Conservation (phyloP, 1,140 invertebrate species). For the Drosophila busckii region DNA sequence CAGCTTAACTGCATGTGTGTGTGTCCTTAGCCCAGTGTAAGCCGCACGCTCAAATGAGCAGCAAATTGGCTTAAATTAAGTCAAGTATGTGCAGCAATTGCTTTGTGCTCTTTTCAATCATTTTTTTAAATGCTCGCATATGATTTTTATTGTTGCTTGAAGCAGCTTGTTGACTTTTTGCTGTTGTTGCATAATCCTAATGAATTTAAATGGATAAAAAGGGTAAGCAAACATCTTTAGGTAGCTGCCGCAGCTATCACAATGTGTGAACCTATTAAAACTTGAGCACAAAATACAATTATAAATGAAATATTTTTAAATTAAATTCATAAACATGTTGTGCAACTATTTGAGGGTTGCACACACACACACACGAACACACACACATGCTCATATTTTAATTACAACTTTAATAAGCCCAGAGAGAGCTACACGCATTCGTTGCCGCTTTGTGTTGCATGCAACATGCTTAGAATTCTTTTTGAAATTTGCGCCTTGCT, state of each 20-base stretch:
- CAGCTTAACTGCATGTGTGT: constrained; percentile 47
- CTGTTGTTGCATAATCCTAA: constrained; percentile 72
- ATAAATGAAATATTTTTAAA: constrained; percentile 53
- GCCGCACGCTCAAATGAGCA: constrained; percentile 52
- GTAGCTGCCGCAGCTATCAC: constrained; percentile 13
- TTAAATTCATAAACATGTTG: constrained; percentile 58
- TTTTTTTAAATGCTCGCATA: constrained; percentile 56
- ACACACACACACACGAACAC: constrained; percentile 3
- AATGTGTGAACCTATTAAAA: constrained; percentile 70
- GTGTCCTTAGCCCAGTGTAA: constrained; percentile 32
- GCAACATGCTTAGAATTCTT: constrained; percentile 40
- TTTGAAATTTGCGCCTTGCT: constrained; percentile 12
- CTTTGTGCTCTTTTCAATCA: constrained; percentile 13
- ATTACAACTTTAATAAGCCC: constrained; percentile 76
- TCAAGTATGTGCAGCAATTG: constrained; percentile 58
- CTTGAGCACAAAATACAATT: constrained; percentile 57
- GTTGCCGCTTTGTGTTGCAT: not conserved
- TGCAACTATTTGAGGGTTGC: constrained; percentile 17
- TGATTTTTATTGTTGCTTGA: constrained; percentile 44
- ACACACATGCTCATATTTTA: constrained; percentile 56
- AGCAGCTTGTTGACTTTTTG: constrained; percentile 67
- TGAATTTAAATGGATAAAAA: constrained; percentile 66
- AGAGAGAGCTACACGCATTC: constrained; percentile 50
- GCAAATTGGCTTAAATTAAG: constrained; percentile 76
- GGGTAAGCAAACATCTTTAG: constrained; percentile 22